Base-by-base conservation (phyloP, 2,888 invertebrate species). In the Caenorhabditis sulstoni region DNA sequence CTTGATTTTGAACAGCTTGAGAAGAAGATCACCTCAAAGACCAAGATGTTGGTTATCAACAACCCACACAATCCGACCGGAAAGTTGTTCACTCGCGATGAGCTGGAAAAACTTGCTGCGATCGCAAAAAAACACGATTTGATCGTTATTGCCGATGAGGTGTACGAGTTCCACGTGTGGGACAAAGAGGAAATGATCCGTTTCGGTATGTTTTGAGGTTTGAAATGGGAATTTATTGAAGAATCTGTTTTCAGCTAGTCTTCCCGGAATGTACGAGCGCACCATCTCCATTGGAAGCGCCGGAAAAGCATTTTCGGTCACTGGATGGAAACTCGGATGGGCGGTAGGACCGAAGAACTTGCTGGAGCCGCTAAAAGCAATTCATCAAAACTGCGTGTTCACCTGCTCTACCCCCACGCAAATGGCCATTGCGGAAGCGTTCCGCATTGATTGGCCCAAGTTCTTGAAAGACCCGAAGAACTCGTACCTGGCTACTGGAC, bases 11-110 rank as follows among this genome's bases (percentile, higher is more conserved):
- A 93, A 7, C 96, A 97, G 90, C 91, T 99, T 37, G 93, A 93
- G 68, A 92, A 93, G 0, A 92, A 95, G 9, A 97, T 99, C 91
- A 96, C 93, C 86, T 90, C 92, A 1, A 95, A 94, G 90, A 99
- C 99, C 0, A 99, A 99, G 92, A 94, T 95, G 91, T 94, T 99
- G 1, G 94, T 99, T 66, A 87, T 98, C n/a, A 99, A 98, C 91
- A 97, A 97, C 0, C 99, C 99, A 0, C 95, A 99, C 91, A 99
- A 99, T 92, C 99, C 99, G 0, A 91, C 96, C 0, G 99, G 99
- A 52, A 99, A 99, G 90, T 90, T 92, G 8, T 92, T 90, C 85
- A 87, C 86, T 0, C 76, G 81, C 41, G 90, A 91, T 37, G 93
- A 93, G 85, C 83, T 93, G 39, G 88, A 91, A 41, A 87, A 91